phyloP scores from a whole-genome alignment of 2,113 vertebrate species.

The Empidonax traillii region DNA sequence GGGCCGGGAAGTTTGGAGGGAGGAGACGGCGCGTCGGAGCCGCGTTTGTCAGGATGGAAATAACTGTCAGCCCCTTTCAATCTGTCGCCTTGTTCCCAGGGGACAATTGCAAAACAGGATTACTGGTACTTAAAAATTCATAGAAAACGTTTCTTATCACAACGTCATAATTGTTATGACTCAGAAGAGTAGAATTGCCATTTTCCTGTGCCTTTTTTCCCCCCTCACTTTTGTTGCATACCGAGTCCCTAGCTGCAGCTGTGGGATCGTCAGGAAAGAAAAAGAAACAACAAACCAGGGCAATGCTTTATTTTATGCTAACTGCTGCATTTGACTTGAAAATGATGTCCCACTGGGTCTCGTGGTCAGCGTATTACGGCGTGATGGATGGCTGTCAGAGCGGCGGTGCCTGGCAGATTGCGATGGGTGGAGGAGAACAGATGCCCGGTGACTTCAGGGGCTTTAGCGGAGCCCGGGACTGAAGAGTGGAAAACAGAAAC shows the following conservation, averaged over 20 bases:
- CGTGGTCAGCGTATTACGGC: slow-evolving; percentile 79
- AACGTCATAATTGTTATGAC: slow-evolving; percentile 78
- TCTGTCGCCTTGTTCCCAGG: slow-evolving; percentile 41
- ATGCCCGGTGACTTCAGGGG: slow-evolving; percentile 80
- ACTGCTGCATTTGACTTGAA: slow-evolving; percentile 82
- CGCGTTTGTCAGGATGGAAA: slow-evolving; percentile 47
- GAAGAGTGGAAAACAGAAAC: slow-evolving; percentile 77
- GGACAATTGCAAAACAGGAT: slow-evolving; percentile 69
- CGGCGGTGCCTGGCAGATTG: slow-evolving; percentile 77
- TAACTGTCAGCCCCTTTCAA: slow-evolving; percentile 61
- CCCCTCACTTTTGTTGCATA: slow-evolving; percentile 75
- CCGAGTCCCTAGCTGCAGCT: slow-evolving; percentile 77
- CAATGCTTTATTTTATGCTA: slow-evolving; percentile 80
- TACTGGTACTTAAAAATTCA: slow-evolving; percentile 79
- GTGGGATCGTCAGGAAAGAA: slow-evolving; percentile 62
- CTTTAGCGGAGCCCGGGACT: slow-evolving; percentile 70
- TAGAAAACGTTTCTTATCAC: slow-evolving; percentile 77
- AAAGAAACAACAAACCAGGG: neutral
- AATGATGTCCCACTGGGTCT: slow-evolving; percentile 80
- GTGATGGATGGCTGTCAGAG: slow-evolving; percentile 92
- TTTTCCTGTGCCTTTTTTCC: slow-evolving; percentile 72
- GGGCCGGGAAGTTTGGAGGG: slow-evolving; percentile 33
- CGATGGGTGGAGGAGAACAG: slow-evolving; percentile 81
- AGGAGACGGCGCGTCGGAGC: slow-evolving; percentile 1
- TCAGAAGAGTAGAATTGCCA: slow-evolving; percentile 77